phyloP scores from a whole-genome alignment of 2,888 invertebrate species.

The Ceramica pisi region DNA sequence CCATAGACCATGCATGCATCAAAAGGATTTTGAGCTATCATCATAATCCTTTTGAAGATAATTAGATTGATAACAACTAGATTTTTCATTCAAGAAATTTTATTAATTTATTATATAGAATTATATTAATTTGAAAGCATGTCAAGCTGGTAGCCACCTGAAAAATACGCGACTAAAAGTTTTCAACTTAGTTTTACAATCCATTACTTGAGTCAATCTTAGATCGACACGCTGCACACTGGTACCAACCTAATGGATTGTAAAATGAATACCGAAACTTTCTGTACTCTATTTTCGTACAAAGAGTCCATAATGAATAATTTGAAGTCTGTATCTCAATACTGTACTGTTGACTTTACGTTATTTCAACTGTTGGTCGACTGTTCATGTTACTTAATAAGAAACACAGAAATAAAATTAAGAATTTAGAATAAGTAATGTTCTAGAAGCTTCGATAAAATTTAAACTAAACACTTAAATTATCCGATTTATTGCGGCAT shows the following conservation, averaged over 20 bases:
- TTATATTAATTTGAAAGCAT: neutral
- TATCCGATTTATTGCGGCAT: constrained; percentile 3
- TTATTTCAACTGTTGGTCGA: no score
- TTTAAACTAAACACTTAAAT: neutral
- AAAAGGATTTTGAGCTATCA: no score
- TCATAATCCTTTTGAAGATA: neutral
- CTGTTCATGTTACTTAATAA: no score
- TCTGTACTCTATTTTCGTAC: constrained; percentile 1
- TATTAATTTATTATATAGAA: no score
- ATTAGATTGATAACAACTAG: no score
- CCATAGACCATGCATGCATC: no score
- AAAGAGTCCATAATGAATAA: no score
- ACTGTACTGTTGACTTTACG: constrained; percentile 1
- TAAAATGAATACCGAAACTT: constrained; percentile 45
- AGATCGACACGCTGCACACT: constrained; percentile 15
- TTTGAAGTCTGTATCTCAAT: no score
- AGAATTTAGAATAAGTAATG: constrained; percentile 13
- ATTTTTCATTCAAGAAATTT: no score
- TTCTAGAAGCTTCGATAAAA: neutral
- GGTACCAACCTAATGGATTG: constrained; percentile 41
- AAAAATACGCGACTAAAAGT: constrained; percentile 19
- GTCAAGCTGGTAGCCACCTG: neutral
- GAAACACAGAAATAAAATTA: no score
- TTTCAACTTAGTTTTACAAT: constrained; percentile 30
- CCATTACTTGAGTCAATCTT: constrained; percentile 37